Evolutionary conservation across 2,113 vertebrate genomes (phyloP).

Genomic region (Oncorhynchus tshawytscha): DNA sequence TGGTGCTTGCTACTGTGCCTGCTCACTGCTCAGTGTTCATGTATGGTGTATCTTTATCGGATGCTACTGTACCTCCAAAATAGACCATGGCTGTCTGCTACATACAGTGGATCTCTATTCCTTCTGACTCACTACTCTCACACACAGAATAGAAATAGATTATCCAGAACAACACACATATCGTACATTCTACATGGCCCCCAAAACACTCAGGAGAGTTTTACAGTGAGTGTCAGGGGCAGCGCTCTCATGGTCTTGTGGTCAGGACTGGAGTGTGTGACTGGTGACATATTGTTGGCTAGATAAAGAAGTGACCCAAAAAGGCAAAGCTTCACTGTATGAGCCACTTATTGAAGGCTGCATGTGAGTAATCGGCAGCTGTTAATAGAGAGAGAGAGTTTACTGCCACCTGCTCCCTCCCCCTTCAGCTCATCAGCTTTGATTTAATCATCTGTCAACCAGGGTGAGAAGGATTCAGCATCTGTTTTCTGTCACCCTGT

Average conservation of each 20-base stretch:
- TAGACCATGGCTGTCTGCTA: conserved; percentile 34
- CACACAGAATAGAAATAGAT: no score
- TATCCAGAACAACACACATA: background rate
- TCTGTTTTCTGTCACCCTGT: conserved; percentile 32
- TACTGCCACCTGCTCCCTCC: conserved; percentile 30
- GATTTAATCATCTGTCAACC: conserved; percentile 15
- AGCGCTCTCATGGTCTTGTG: background rate
- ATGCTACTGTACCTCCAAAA: conserved; percentile 24
- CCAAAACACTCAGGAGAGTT: background rate
- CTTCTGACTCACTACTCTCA: no score
- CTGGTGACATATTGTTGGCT: conserved; percentile 65
- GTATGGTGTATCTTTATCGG: background rate
- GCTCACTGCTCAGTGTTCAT: no score
- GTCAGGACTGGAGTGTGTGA: conserved; percentile 33
- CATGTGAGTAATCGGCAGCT: conserved; percentile 4
- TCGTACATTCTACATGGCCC: background rate
- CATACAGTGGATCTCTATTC: background rate
- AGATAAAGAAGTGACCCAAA: conserved; percentile 72
- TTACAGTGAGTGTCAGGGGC: background rate
- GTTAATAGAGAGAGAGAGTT: conserved; percentile 21
- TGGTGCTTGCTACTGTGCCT: no score
- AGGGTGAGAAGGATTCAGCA: conserved; percentile 9
- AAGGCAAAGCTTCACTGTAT: conserved; percentile 63
- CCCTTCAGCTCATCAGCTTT: conserved; percentile 7
- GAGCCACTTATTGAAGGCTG: conserved; percentile 36